Percentiles rank a stretch among this genome's conserved stretches.
Conservation (phyloP, 2,888 invertebrate species). For the Hedya salicella region DNA sequence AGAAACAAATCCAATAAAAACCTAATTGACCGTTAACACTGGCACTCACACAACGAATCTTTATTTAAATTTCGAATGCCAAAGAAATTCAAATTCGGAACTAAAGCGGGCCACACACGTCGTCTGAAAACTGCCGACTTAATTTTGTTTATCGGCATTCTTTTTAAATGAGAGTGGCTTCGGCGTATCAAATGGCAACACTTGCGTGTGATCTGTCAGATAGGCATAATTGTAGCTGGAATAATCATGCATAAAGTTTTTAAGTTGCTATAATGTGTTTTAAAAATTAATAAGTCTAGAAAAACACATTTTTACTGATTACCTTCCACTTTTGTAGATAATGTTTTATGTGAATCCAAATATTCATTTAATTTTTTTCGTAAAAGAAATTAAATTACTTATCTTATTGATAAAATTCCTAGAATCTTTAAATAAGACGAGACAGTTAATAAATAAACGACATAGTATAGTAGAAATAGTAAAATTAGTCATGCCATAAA, state of each 20-base stretch:
- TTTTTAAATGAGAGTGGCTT: conserved; percentile 29
- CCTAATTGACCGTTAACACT: conserved; percentile 36
- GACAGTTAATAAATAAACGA: no score
- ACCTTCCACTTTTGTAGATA: no score
- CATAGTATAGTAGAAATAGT: no score
- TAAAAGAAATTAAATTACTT: no score
- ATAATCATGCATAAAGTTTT: not conserved
- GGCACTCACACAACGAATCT: conserved; percentile 37
- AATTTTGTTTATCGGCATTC: conserved; percentile 38
- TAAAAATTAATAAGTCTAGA: no score
- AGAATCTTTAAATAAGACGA: no score
- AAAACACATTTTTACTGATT: no score
- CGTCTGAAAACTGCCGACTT: conserved; percentile 37
- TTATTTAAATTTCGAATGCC: conserved; percentile 60
- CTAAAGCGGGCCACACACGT: conserved; percentile 43
- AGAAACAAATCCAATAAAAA: not conserved
- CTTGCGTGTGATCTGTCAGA: conserved; percentile 22
- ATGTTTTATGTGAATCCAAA: no score
- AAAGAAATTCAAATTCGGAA: conserved; percentile 40
- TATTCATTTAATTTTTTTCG: no score
- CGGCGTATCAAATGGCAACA: conserved; percentile 31
- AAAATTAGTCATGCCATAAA: no score
- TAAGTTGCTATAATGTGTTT: no score
- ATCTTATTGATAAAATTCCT: no score
- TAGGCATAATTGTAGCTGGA: conserved; percentile 3